Evolutionary conservation across 30 jellyfish, hydroid and myxozoan genomes (phyloP), one percentile per base, ranked within the genome.

Genomic region (Catostylus mosaicus): DNA sequence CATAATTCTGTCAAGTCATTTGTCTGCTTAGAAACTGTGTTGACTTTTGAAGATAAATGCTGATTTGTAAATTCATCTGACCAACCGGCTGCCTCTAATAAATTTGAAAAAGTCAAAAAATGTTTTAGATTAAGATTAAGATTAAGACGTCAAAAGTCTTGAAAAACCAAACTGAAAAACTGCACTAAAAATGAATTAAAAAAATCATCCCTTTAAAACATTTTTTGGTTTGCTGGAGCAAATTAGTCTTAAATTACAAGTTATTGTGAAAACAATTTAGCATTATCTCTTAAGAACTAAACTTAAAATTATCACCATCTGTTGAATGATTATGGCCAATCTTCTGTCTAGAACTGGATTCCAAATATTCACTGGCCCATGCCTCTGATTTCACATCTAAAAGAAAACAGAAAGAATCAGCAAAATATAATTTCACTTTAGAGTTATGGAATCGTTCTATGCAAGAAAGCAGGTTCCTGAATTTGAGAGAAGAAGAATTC

Each of bases 361-460:
- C 68, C 9, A 83, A 68, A 33, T 60, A 83, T 35, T 83, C 87
- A 12, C 70, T 60, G 11, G 80, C 93, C 93, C 93, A 83, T 22
- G 70, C 86, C 18, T 70, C 81, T 33, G 93, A 66, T 36, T 48
- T 79, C 0, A 74, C 20, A 33, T 79, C 89, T 79, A 38, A 18
- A 24, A 43, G 6, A 5, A 27, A 43, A 29, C 63, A 50, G 20
- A 4, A 9, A 43, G 14, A 43, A 16, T 43, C 14, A 16, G 54
- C 14, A 9, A 16, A 43, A 6, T 43, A 43, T 43, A 43, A 43
- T 43, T 6, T 43, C 8, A 43, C 54, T 43, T 43, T 43, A 6
- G 54, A 6, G 54, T 43, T 16, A 6, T 9, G 54, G 14, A 6
- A 43, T 16, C 54, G n/a, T n/a, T n/a, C n/a, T n/a, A n/a, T n/a